These are phyloP conservation scores for Coenonympha arcania DNA, from an alignment of 2,888 invertebrate genomes.

Conservation along the genomic window DNA sequence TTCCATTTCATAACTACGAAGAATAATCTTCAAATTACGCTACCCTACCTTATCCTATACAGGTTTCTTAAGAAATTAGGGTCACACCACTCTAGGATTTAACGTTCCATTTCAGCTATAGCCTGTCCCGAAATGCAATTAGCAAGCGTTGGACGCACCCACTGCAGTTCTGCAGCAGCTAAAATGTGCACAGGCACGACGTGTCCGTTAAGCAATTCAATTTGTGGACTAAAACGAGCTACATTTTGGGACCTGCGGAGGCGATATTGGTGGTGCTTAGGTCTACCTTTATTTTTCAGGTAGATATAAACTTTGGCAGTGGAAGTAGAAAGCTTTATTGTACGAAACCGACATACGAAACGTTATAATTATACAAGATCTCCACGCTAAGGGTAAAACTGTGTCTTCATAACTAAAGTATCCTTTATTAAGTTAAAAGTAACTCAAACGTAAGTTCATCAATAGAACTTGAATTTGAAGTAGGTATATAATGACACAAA, in stretches of 20 bases:
- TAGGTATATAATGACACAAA: too few relatives aligned
- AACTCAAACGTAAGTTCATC: too few relatives aligned
- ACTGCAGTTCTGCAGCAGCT: background rate
- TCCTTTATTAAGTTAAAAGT: too few relatives aligned
- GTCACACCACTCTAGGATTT: background rate
- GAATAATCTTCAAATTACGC: too few relatives aligned
- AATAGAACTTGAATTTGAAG: too few relatives aligned
- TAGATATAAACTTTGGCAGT: background rate
- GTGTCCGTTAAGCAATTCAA: conserved; percentile 7
- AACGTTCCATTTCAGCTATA: background rate
- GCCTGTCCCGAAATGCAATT: background rate
- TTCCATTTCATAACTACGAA: too few relatives aligned
- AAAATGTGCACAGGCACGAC: background rate
- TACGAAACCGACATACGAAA: too few relatives aligned
- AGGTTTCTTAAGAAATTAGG: background rate
- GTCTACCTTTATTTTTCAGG: background rate
- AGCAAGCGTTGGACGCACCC: conserved; percentile 1
- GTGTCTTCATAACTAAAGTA: too few relatives aligned
- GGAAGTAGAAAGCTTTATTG: too few relatives aligned
- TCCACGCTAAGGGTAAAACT: too few relatives aligned
- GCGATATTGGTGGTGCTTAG: background rate
- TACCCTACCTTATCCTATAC: too few relatives aligned
- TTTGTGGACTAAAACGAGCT: conserved; percentile 6
- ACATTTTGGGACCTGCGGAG: background rate
- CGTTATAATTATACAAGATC: too few relatives aligned